These are phyloP conservation scores for Phalera bucephala DNA, from an alignment of 2,888 invertebrate species.

Conservation along the genomic window DNA sequence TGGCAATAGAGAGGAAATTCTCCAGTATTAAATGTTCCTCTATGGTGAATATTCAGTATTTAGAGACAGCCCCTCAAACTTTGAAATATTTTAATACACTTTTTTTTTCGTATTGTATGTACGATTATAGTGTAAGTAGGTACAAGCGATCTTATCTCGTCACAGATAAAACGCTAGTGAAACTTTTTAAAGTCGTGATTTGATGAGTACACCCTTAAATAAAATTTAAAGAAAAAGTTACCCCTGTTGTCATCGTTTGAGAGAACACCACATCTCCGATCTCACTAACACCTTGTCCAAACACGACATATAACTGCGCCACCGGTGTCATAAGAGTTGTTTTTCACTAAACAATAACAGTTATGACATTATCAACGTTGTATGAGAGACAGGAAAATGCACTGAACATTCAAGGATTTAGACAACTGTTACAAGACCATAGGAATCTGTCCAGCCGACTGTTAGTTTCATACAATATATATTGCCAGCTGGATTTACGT, in stretches of 20 bases:
- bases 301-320: conserved; percentile 54
- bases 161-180: too few species aligned
- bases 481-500: conserved; percentile 67
- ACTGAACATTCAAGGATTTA: conserved; percentile 3
- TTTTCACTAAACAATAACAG: conserved; percentile 45
- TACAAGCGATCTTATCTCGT: too few species aligned
- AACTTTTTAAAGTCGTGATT: too few species aligned
- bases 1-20: too few species aligned
- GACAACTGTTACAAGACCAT: conserved; percentile 3
- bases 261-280: conserved; percentile 66
- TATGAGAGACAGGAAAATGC: conserved; percentile 6
- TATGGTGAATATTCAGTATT: too few species aligned
- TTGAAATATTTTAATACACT: too few species aligned
- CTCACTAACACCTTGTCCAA: conserved; percentile 61
- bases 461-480: conserved; percentile 40
- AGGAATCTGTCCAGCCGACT: conserved; percentile 6
- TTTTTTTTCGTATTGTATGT: too few species aligned
- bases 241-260: conserved; percentile 75
- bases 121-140: too few species aligned
- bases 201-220: too few species aligned
- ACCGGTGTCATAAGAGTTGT: conserved; percentile 55
- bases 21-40: too few species aligned
- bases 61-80: too few species aligned
- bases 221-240: too few species aligned
- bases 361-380: conserved; percentile 20